Evolutionary conservation across 2,113 vertebrate genomes (phyloP), one percentile per base, ranked within the genome.

Genomic region (Rhodinocichla rosea): DNA sequence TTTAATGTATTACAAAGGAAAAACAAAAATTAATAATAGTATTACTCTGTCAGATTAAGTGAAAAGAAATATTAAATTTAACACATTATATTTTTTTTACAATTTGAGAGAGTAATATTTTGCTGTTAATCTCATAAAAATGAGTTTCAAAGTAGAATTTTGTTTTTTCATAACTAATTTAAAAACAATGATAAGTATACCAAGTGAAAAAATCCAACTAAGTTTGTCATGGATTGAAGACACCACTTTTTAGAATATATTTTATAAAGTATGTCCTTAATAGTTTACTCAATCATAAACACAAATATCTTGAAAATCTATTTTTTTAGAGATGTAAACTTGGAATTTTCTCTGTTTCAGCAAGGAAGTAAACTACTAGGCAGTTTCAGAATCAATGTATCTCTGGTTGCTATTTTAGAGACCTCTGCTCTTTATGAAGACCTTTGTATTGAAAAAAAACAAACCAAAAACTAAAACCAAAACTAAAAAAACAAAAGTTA

Each of bases 21-120:
- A 42, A 78, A 63, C 2, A 78, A 74, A 87, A 71, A 44, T 6
- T 22, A 40, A 26, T 8, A 47, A 15, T 20, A 17, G 5, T 4
- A 6, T 67, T 71, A 26, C 6, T 59, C 17, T 7, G 3, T n/a
- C 27, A 62, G 40, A 55, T 39, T 8, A 56, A 30, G 7, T 35
- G 8, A 67, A 86, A 63, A 27, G 2, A 53, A 82, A 45, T 13
- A 45, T 33, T 55, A 90, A 20, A n/a, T 86, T 47, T 68, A 59
- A 53, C 0, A 3, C 32, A 20, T 45, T 50, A 7, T 20, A 9
- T 10, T 16, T 27, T 35, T 35, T 81, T 22, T 4, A 1, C 8
- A 17, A 67, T 13, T 26, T 56, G 4, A 22, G 11, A 67, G 35
- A 24, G 24, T 4, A 4, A 9, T 5, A 21, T 39, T 88, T 88